Evolutionary conservation across 2,113 vertebrate species (phyloP).

Genomic region (Perca schrenkii): DNA sequence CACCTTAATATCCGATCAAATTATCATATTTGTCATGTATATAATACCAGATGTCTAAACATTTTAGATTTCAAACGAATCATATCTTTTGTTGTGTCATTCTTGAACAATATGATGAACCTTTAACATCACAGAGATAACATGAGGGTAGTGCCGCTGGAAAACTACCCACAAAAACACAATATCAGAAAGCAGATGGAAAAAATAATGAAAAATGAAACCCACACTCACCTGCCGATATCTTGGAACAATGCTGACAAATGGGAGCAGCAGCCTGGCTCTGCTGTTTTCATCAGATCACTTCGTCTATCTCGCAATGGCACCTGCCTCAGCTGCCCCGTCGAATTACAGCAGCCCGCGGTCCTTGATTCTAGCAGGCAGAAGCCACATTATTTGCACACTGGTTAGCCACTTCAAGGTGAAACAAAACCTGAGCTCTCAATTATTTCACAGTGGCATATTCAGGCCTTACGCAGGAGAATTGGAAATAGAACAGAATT

Average conservation of each 20-base stretch:
- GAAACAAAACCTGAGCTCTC: constrained; percentile 78
- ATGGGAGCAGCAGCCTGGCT: constrained; percentile 57
- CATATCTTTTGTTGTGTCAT: constrained; percentile 1
- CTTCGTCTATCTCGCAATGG: constrained; percentile 66
- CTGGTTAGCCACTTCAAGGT: constrained; percentile 77
- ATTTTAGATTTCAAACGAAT: constrained; percentile 5
- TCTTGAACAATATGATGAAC: constrained; percentile 21
- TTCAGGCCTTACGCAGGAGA: constrained; percentile 59
- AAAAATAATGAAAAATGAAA: constrained; percentile 75
- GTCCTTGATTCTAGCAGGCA: constrained; percentile 74
- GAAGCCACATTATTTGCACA: constrained; percentile 76
- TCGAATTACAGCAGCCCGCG: constrained; percentile 61
- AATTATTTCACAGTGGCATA: constrained; percentile 75
- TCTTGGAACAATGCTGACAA: constrained; percentile 79
- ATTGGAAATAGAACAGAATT: constrained; percentile 61
- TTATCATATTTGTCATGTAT: background rate
- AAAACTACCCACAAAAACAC: constrained; percentile 56
- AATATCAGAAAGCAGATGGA: constrained; percentile 49
- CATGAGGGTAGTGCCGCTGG: constrained; percentile 16
- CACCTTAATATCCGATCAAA: background rate
- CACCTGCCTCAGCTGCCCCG: constrained; percentile 69
- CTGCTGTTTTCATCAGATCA: constrained; percentile 69
- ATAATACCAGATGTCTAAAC: background rate
- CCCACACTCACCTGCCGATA: constrained; percentile 61
- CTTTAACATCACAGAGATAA: constrained; percentile 35